Evolutionary conservation across 2,113 vertebrate genomes (phyloP).

Genomic region (Neodon shergylaensis): DNA sequence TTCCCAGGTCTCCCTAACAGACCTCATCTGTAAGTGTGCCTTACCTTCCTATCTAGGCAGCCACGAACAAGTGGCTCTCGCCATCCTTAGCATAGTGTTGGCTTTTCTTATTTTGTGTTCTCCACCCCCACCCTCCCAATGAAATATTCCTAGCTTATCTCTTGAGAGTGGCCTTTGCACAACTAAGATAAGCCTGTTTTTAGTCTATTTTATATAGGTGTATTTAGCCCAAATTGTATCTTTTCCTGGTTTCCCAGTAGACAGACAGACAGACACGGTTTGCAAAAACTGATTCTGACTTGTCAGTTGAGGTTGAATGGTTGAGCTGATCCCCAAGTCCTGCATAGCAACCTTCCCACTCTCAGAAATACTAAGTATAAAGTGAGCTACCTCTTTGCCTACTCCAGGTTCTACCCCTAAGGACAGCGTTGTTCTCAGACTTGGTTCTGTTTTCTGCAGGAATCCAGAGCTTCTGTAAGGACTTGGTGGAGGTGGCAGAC

Average conservation of each 20-base stretch:
- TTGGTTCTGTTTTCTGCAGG: slow-evolving; percentile 78
- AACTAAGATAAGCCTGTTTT: background rate
- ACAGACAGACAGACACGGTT: background rate
- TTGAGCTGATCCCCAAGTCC: background rate
- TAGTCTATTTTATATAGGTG: background rate
- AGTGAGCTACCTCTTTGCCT: background rate
- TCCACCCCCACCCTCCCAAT: too few species aligned
- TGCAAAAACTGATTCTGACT: background rate
- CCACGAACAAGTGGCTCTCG: background rate
- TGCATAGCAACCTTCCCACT: background rate
- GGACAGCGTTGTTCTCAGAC: slow-evolving; percentile 19
- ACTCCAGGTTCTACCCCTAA: background rate
- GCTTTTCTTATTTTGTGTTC: background rate
- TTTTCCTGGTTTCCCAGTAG: background rate
- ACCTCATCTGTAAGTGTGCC: background rate
- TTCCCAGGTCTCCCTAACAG: background rate
- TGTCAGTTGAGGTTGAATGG: background rate
- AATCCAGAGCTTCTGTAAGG: slow-evolving; percentile 93
- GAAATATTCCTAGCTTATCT: slow-evolving; percentile 6
- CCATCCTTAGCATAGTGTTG: background rate
- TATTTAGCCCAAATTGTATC: background rate
- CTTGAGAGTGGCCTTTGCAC: slow-evolving; percentile 36
- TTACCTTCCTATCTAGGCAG: slow-evolving; percentile 4
- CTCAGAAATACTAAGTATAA: background rate
- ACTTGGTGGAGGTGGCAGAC: slow-evolving; percentile 92